Evolutionary conservation across 2,888 invertebrate species (phyloP).

Genomic region (Morpho deidamia): DNA sequence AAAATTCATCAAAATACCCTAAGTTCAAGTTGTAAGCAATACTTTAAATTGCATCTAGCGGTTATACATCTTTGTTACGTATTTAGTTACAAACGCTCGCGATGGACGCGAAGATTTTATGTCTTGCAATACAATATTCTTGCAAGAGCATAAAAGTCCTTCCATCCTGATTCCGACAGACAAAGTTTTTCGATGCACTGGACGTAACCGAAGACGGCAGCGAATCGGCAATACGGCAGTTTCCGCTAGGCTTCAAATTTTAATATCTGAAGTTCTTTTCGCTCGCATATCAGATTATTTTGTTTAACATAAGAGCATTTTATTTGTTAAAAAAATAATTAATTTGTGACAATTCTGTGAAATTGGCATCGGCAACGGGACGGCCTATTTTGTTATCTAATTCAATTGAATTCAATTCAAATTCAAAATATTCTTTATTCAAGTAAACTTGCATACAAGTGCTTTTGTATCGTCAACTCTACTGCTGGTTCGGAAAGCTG

Average conservation of each 20-base stretch:
- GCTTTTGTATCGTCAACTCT: too few species aligned
- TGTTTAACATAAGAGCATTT: too few species aligned
- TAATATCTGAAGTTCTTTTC: neutral
- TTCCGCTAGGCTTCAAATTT: neutral
- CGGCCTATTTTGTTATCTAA: too few species aligned
- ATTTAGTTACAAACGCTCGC: neutral
- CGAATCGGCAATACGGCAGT: neutral
- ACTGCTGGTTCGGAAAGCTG: too few species aligned
- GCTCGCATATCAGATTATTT: neutral
- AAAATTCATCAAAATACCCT: too few species aligned
- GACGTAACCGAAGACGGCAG: neutral
- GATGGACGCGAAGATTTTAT: neutral
- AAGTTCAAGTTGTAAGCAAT: too few species aligned
- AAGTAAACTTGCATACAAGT: too few species aligned
- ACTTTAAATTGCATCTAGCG: neutral
- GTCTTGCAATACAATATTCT: neutral
- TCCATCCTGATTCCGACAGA: neutral
- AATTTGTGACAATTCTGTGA: too few species aligned
- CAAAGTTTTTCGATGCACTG: neutral
- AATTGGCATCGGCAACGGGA: too few species aligned
- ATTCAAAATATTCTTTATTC: too few species aligned
- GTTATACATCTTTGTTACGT: neutral
- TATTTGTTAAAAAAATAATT: too few species aligned
- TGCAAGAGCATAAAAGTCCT: neutral
- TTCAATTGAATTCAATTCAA: too few species aligned